Base-by-base conservation (phyloP, 2,797 vertebrate species). In the Catharus ustulatus region DNA sequence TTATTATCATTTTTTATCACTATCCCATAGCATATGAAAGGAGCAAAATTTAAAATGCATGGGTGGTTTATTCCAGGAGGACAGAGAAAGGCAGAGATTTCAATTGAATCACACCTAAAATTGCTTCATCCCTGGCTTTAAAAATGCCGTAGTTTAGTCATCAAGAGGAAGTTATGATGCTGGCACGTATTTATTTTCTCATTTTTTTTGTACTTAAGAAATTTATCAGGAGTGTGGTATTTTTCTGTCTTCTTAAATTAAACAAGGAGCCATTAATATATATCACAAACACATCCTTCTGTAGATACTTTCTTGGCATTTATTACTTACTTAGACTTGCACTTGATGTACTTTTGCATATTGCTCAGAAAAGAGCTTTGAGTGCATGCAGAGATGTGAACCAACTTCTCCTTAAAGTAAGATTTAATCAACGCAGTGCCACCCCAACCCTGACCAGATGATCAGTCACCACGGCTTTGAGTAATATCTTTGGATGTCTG, bases 371-470 rank as follows among this genome's bases (percentile, higher is more conserved):
- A 91, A 78, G 71, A 87, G 71, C 46, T 87, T 77, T 71, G 51
- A 55, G 63, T 3, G 0, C 42, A 30, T 0, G 4, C 55, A 87
- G 66, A 59, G 36, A 81, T 43, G 27, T 58, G 87, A 71, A 93
- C 67, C 54, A 62, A 32, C 61, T 84, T 82, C 85, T 69, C 16
- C 64, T 82, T 42, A 51, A 84, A 92, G 51, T 32, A 58, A 92
- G 74, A 88, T 95, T 94, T 96, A 95, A 96, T 97, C 93, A 95
- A 51, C 1, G 8, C 82, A 48, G 45, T 43, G 77, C 71, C 68
- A 91, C 68, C 93, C 93, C 91, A 93, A 7, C 84, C 72, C 79
- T 90, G 94, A 84, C 93, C 96, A 95, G 86, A 83, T 84, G 84
- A 95, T 97, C 94, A 81, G 91, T 84, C 82, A 92, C n/a, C 7